These are phyloP conservation scores for Drosophila trapezifrons DNA, from an alignment of 1,140 invertebrate genomes.

Conservation along the genomic window DNA sequence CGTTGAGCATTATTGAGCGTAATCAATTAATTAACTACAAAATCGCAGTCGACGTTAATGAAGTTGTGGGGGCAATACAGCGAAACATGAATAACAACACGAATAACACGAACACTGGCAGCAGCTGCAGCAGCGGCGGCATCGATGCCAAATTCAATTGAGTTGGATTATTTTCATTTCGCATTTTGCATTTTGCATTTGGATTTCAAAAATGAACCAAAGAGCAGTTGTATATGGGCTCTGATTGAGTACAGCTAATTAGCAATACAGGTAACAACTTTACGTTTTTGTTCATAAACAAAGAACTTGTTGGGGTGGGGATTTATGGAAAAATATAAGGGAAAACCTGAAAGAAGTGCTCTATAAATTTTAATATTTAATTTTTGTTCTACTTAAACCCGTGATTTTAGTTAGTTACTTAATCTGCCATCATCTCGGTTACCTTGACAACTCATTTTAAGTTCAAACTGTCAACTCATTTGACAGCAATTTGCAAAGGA, in stretches of 20 bases:
- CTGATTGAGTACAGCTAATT: slow-evolving; percentile 42
- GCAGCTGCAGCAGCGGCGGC: neutral
- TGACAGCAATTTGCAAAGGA: slow-evolving; percentile 8
- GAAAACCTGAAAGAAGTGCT: neutral
- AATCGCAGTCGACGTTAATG: slow-evolving; percentile 68
- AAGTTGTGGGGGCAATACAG: slow-evolving; percentile 62
- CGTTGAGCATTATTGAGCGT: slow-evolving; percentile 53
- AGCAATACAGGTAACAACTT: neutral
- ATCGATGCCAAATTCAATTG: slow-evolving; percentile 29
- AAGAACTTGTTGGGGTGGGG: no score
- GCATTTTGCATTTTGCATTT: slow-evolving; percentile 24
- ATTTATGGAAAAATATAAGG: neutral
- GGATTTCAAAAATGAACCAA: slow-evolving; percentile 1
- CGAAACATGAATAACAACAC: slow-evolving; percentile 39
- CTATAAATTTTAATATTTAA: no score
- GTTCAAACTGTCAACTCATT: slow-evolving; percentile 14
- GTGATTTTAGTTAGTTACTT: no score
- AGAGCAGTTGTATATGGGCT: no score
- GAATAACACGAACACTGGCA: slow-evolving; percentile 10
- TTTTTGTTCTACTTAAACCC: neutral
- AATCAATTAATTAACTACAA: slow-evolving; percentile 81
- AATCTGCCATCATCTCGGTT: neutral
- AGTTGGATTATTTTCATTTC: slow-evolving; percentile 41
- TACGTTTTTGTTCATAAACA: slow-evolving; percentile 6
- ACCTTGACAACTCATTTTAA: slow-evolving; percentile 1